A percentile compares a stretch with the other conserved stretches of the same genome.
Evolutionary conservation across 2,113 vertebrate genomes (phyloP).

Genomic region (Sigmodon hispidus): DNA sequence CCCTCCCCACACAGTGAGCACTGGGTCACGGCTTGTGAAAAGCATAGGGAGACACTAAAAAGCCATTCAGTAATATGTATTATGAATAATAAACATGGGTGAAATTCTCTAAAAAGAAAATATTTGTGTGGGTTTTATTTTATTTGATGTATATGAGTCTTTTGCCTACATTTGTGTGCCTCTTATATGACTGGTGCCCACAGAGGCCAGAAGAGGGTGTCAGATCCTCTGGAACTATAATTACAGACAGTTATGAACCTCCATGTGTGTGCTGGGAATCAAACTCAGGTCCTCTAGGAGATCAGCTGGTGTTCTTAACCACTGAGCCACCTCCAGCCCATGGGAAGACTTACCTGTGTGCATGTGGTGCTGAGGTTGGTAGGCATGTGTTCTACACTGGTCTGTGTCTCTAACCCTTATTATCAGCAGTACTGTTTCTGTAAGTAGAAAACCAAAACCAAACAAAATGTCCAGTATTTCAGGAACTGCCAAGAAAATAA

Average conservation of each 20-base stretch:
- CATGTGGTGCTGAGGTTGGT: not conserved
- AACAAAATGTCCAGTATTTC: not conserved
- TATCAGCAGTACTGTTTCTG: not conserved
- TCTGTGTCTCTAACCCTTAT: not conserved
- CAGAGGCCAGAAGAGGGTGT: not conserved
- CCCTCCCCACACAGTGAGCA: not conserved
- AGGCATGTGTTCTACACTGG: not conserved
- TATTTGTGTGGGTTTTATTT: not conserved
- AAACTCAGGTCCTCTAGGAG: not conserved
- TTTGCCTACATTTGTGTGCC: not conserved
- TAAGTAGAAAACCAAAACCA: not conserved
- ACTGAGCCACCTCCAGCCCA: not conserved
- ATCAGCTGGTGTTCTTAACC: not conserved
- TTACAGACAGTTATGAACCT: not conserved
- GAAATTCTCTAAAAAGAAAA: conserved; percentile 42
- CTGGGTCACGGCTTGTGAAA: not conserved
- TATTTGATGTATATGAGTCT: not conserved
- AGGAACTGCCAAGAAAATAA: conserved; percentile 41
- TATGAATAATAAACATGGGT: conserved; percentile 2
- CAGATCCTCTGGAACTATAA: not conserved
- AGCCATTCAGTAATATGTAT: not conserved
- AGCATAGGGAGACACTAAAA: not conserved
- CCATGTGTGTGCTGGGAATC: not conserved
- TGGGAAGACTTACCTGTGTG: not conserved
- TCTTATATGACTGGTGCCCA: not conserved